These are phyloP conservation scores for Oreonectes daqikongensis DNA, from an alignment of 2,797 vertebrate species.

Conservation along the genomic window DNA sequence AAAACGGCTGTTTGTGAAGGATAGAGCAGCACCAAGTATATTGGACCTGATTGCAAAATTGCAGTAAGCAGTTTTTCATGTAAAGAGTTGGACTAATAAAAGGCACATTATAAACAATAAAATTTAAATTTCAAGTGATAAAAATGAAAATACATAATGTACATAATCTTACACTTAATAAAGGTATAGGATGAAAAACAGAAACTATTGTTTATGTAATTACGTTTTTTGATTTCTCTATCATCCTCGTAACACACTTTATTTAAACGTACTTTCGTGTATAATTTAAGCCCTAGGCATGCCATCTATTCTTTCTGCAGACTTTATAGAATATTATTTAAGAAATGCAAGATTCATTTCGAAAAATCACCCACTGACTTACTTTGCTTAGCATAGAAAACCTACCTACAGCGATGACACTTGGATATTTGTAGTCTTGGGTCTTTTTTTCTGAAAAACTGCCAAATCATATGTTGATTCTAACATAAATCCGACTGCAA, in stretches of 20 bases:
- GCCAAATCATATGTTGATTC: neutral
- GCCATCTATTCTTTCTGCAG: too few relatives aligned
- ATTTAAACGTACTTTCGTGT: neutral
- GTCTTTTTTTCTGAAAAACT: neutral
- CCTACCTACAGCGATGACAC: neutral
- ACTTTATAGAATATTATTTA: neutral
- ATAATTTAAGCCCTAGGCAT: neutral
- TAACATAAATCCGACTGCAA: neutral
- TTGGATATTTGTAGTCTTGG: neutral
- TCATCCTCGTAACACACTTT: too few relatives aligned
- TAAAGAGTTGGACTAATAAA: neutral
- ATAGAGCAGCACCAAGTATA: neutral
- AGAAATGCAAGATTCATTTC: neutral
- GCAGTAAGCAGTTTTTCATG: neutral
- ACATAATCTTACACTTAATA: neutral
- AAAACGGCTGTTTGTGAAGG: neutral
- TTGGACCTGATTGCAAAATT: neutral
- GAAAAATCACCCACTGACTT: neutral
- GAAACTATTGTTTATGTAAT: neutral
- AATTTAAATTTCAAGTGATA: too few relatives aligned
- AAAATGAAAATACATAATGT: neutral
- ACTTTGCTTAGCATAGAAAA: neutral
- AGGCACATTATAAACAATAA: neutral
- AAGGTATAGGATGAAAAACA: neutral
- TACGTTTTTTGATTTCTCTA: too few relatives aligned